These are phyloP conservation scores for Clinocottus analis DNA, from an alignment of 2,113 vertebrate species.

Conservation along the genomic window DNA sequence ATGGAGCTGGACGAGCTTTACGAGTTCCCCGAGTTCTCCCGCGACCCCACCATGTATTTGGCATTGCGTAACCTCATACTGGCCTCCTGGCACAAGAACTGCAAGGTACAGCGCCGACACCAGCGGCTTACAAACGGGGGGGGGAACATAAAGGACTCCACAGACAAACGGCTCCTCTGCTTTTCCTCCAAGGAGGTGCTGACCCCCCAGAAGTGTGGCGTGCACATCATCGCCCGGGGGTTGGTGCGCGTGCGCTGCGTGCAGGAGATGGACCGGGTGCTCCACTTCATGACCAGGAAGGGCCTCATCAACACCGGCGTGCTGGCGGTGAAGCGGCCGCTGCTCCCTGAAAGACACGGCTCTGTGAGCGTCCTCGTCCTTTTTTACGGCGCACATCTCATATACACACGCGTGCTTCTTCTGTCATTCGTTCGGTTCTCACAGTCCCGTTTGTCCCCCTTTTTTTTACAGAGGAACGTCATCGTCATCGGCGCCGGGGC, in stretches of 20 bases:
- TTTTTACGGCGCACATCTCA: neutral
- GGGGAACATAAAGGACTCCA: neutral
- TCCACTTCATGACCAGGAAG: slow-evolving; percentile 96
- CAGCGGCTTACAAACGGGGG: neutral
- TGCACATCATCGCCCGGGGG: slow-evolving; percentile 92
- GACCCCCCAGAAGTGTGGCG: slow-evolving; percentile 89
- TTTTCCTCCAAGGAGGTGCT: slow-evolving; percentile 88
- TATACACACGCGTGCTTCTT: neutral
- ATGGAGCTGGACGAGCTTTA: slow-evolving; percentile 99
- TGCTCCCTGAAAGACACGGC: slow-evolving; percentile 90
- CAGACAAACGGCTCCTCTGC: neutral
- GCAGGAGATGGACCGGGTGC: slow-evolving; percentile 92
- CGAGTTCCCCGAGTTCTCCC: slow-evolving; percentile 97
- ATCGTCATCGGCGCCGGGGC: slow-evolving; percentile 93
- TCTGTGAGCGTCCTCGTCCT: slow-evolving; percentile 79
- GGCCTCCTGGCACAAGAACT: slow-evolving; percentile 93
- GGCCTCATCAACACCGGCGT: slow-evolving; percentile 96
- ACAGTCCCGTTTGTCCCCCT: slow-evolving; percentile 17
- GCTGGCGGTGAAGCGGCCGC: slow-evolving; percentile 86
- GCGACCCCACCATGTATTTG: slow-evolving; percentile 98
- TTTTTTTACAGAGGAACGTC: slow-evolving; percentile 88
- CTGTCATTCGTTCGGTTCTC: neutral
- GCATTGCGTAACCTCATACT: slow-evolving; percentile 96
- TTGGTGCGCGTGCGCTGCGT: slow-evolving; percentile 95
- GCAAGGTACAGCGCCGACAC: slow-evolving; percentile 81